Evolutionary conservation across 2,888 invertebrate species (phyloP), one percentile per base, ranked within the genome.

Genomic region (Eulithis prunata): DNA sequence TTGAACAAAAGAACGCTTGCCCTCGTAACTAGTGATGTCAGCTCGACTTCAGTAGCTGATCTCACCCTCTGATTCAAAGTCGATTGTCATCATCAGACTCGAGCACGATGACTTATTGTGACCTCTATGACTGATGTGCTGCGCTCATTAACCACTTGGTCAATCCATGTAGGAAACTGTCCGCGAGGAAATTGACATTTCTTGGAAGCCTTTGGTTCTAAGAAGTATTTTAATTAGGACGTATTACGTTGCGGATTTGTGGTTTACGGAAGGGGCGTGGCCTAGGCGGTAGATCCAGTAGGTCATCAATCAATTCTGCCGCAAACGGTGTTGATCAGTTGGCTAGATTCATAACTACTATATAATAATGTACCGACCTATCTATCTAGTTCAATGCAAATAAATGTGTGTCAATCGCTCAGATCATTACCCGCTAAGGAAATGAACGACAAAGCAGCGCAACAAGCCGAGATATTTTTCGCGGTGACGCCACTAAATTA

Each of bases 401-500:
- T 6, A 52, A 45, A 56, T 46, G 51, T 61, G 57, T 49, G 41
- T 57, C 45, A 53, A 56, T 61, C 55, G 68, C 51, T 72, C 56
- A 58, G 51, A 65, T 65, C 59, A 58, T 65, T 53, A 46, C 60
- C 66, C n/a, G 66, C 52, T 59, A 62, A 56, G 64, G 60, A 65
- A 60, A 61, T 66, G 62, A 66, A 49, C 62, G 65, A 57, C 58
- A 65, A 71, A 21, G 21, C 63, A 64, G 62, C 68, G 69, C 69
- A 65, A 61, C 52, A 63, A 47, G 38, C 56, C 14, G 49, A 47
- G 55, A 66, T 72, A 72, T 72, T 65, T 71, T 66, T 69, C 61
- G 70, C 70, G 70, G 65, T 73, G 72, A 71, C 71, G 71, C 70
- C 70, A 71, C 54, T 41, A 55, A 57, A 64, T 66, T 64, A 63